Conservation (phyloP, 2,113 vertebrate genomes). For the Onychostruthus taczanowskii region DNA sequence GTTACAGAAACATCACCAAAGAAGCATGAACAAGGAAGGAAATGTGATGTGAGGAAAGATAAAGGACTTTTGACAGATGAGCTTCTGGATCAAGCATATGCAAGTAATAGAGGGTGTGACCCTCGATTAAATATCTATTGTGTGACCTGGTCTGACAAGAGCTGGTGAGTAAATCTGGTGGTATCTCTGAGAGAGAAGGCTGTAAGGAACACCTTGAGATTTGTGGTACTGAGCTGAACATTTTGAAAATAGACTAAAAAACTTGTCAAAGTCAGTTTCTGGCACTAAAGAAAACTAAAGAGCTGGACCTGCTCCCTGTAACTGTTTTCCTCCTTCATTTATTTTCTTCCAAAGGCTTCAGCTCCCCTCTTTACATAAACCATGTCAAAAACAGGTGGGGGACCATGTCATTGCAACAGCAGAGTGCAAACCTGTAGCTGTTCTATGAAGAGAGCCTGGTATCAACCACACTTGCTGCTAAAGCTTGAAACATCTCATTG, state of each 20-base stretch:
- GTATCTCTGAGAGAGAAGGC: neutral
- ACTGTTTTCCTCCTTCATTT: neutral
- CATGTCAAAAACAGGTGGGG: neutral
- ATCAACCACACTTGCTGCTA: fast-evolving
- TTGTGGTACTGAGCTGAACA: neutral
- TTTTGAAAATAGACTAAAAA: neutral
- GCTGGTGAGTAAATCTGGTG: neutral
- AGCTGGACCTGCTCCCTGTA: neutral
- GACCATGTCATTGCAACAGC: neutral
- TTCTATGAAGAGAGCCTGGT: neutral
- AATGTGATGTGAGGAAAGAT: neutral
- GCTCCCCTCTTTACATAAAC: neutral
- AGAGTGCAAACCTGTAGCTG: neutral
- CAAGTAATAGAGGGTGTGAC: neutral
- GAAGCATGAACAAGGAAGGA: neutral
- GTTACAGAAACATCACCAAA: neutral
- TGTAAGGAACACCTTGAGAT: neutral
- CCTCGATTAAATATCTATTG: neutral
- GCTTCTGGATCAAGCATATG: neutral
- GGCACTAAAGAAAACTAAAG: neutral
- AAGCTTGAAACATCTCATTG: neutral
- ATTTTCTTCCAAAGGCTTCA: neutral
- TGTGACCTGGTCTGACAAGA: neutral
- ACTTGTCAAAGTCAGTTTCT: neutral
- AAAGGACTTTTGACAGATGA: neutral